Base-by-base conservation (phyloP, 2,888 invertebrate species). In the Tipula lateralis region DNA sequence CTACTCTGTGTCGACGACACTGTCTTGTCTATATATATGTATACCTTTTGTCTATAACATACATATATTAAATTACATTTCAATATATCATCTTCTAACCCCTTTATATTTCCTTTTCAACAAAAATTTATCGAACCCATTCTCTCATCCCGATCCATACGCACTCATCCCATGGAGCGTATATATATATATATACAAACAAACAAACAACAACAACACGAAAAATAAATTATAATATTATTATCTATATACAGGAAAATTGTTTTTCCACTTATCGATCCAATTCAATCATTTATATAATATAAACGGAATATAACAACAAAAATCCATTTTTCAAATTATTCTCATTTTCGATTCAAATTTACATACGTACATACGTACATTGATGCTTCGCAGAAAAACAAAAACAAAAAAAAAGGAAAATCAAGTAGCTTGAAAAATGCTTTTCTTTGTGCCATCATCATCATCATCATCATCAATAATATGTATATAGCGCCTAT, bases 251-350 rank as follows among this genome's bases (percentile, higher is more conserved):
- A 66, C 66, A 66, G 66, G 66, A 66, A 66, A 66, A 66, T 66
- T 66, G 66, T 66, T 66, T 66, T 66, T 66, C 44, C 66, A 66
- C 66, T 66, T 66, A 66, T 66, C 66, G 66, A 66, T 66, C 66
- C 66, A 66, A 66, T 66, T 66, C 66, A 66, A 66, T 66, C 66
- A 66, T 66, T 66, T 66, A 66, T 66, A 66, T 39, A 39, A 13
- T 39, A 39, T 66, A 24, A 66, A 66, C 9, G 24, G 24, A 66
- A 24, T 9, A 66, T 24, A 66, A 66, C 66, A 66, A 24, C 19
- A 66, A 66, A 66, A 66, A 24, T 66, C 24, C 66, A 66, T 24
- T 66, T 66, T 66, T 66, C 66, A 66, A 66, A 19, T 66, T 66
- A 66, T 24, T 7, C 66, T 66, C 66, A 66, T 66, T 66, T 19